Evolutionary conservation across 1,140 invertebrate species (phyloP), one percentile per base, ranked within the genome.

Genomic region (Pseudomyrmex pallidus): DNA sequence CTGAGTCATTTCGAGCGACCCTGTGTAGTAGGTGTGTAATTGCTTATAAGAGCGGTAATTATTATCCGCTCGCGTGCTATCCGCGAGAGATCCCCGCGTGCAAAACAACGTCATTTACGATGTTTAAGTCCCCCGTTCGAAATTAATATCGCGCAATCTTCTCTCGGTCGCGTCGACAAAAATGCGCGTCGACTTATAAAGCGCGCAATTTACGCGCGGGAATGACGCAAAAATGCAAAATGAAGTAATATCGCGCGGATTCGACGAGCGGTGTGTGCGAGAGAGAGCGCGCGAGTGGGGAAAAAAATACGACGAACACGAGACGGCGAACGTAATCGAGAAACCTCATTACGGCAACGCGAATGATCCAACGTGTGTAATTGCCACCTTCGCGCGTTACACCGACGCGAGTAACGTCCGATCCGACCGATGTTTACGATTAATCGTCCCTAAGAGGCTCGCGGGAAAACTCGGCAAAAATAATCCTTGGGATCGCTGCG

Each of bases 111-210:
- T 20, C 54, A 35, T 78, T 68, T 46, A 44, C 57, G 52, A 50
- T 70, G 8, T 10, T 70, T 22, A 48, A 72, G 22, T 22, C 22
- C n/a, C 44, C n/a, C 66, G 17, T 80, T 72, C 20, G 12, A 59
- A 72, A 80, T 80, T 80, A 80, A 80, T 72, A 61, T 78, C 76
- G 64, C 20, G 66, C 64, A 48, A 70, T 68, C 44, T 70, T 70
- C 64, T n/a, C 35, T 35, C 35, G 35, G 35, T 4, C 2, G 15
- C 54, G 54, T 17, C 66, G 44, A 25, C 54, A 70, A 72, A 61
- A 72, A 64, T 59, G 10, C n/a, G 35, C 35, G 35, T 35, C 12
- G 3, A 12, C 50, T 9, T 12, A 77, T 77, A 77, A 77, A 67
- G 35, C 54, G 57, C 12, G 66, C 76, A 25, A 70, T 80, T 80